Base-by-base conservation (phyloP, 2,888 invertebrate species). In the Leuctra nigra region DNA sequence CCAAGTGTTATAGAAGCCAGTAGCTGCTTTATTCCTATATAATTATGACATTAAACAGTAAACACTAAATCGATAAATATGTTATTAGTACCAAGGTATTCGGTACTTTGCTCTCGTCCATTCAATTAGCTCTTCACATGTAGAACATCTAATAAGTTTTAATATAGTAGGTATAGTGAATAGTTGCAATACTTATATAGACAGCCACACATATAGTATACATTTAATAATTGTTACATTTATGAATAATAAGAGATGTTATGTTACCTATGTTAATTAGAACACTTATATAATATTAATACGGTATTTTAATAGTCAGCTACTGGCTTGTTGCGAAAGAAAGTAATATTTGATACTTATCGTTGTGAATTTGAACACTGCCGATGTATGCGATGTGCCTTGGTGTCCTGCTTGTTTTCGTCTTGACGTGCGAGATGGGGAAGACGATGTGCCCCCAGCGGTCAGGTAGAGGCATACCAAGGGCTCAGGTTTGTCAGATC, bases 401-500 rank as follows among this genome's bases (percentile, higher is more conserved):
- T 23, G n/a, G 16, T 7, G 41, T 7, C 29, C 23, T 18, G 44
- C 9, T n/a, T 25, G 22, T 14, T 41, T 24, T 16, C 14, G 25
- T 11, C n/a, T 36, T 14, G 53, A 18, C 29, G 25, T 18, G 44
- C 44, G 33, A 29, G 41, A 7, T 4, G 14, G 39, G 29, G 16
- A n/a, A 16, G 16, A 16, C 11, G 29, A 9, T 24, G n/a, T 16
- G 6, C 11, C 24, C 38, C 25, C 11, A 14, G 39, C 41, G 14
- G 25, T 52, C 48, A 41, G 36, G 44, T 20, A 50, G 55, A 39
- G 52, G 39, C 55, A 52, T 58, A 41, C 39, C 58, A 58, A 58
- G 58, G 58, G 58, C 58, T 58, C 58, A 58, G 58, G 35, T 50
- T 55, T 58, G 58, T 55, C 58, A 50, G 53, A 52, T 48, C 58